These are phyloP conservation scores for Planococcus citri DNA, from an alignment of 1,140 invertebrate species.

Conservation along the genomic window DNA sequence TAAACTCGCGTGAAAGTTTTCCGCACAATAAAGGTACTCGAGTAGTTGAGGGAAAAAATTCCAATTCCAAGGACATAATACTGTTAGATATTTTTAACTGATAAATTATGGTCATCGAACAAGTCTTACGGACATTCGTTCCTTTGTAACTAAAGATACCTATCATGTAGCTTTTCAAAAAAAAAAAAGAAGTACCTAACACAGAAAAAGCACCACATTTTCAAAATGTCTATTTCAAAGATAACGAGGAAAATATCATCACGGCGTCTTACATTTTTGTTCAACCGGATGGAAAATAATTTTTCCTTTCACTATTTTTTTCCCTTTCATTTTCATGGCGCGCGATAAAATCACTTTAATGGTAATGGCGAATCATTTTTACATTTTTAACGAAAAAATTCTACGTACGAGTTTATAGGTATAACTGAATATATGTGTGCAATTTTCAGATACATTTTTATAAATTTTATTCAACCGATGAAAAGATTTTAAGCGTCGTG, in stretches of 20 bases:
- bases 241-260: slow-evolving; percentile 2
- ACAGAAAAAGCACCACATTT: neutral
- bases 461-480: neutral
- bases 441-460: neutral
- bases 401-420: neutral
- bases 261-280: slow-evolving; percentile 1
- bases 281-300: slow-evolving; percentile 6
- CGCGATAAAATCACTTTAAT: slow-evolving; percentile 3
- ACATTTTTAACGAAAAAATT: neutral
- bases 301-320: neutral
- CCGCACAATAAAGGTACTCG: slow-evolving; percentile 5
- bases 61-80: slow-evolving; percentile 3
- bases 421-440: too few species aligned
- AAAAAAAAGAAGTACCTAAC: neutral
- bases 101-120: slow-evolving; percentile 3
- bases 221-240: slow-evolving; percentile 7
- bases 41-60: slow-evolving; percentile 3
- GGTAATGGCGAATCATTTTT: neutral
- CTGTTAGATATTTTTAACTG: slow-evolving; percentile 4
- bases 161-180: neutral
- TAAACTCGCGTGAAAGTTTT: neutral
- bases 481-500: neutral
- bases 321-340: neutral
- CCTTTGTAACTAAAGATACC: neutral
- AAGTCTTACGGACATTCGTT: neutral